Percentiles rank a stretch among this genome's conserved stretches.
Conservation (phyloP, 2,797 vertebrate species). For the Prionace glauca region DNA sequence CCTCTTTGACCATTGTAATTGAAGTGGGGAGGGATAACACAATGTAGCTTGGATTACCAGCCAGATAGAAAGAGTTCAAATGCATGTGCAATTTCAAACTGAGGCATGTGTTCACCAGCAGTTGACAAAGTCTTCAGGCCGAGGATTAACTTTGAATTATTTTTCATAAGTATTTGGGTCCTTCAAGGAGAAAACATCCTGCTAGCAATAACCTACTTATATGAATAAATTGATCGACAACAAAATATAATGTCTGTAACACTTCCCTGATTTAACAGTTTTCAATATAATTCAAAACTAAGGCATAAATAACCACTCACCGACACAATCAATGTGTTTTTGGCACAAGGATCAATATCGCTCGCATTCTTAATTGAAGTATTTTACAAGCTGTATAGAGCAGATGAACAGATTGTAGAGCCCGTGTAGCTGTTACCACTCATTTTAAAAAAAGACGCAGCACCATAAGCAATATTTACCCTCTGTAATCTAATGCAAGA, state of each 20-base stretch:
- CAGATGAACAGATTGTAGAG: neutral
- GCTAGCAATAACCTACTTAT: neutral
- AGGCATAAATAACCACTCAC: neutral
- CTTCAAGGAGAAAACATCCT: neutral
- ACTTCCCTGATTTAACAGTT: neutral
- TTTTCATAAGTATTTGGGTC: neutral
- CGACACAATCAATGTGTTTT: neutral
- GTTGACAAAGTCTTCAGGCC: neutral
- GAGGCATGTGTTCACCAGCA: neutral
- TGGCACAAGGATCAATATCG: neutral
- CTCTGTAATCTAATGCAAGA: neutral
- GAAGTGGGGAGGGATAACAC: neutral
- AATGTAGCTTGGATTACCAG: neutral
- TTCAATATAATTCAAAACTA: neutral
- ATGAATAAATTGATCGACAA: neutral
- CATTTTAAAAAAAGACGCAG: neutral
- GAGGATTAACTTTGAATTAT: neutral
- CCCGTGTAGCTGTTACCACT: neutral
- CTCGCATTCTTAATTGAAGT: neutral
- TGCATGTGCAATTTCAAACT: neutral
- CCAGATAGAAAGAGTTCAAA: neutral
- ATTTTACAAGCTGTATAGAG: neutral
- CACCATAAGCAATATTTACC: slow-evolving; percentile 8
- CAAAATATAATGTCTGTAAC: neutral
- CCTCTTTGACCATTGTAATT: neutral